Evolutionary conservation across 2,888 invertebrate genomes (phyloP).

Genomic region (Thumatha senex): DNA sequence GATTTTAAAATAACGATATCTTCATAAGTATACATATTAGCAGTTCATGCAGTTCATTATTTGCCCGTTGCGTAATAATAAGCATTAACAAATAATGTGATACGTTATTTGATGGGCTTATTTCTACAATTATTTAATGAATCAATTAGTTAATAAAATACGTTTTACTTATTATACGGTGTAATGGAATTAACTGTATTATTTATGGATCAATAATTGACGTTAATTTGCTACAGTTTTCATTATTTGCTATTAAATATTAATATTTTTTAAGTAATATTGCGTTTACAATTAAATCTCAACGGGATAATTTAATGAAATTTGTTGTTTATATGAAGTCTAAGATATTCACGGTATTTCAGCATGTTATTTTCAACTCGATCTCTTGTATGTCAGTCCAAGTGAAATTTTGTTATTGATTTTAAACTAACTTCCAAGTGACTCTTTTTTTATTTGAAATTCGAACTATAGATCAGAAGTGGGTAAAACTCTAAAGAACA

Average conservation of each 20-base stretch:
- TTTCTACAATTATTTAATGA: conserved; percentile 38
- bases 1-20: not conserved
- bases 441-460: too few relatives aligned
- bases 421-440: too few relatives aligned
- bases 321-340: too few relatives aligned
- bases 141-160: conserved; percentile 42
- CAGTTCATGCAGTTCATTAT: conserved; percentile 24
- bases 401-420: too few relatives aligned
- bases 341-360: too few relatives aligned
- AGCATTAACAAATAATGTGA: conserved; percentile 42
- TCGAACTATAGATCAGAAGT: too few relatives aligned
- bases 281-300: too few relatives aligned
- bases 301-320: too few relatives aligned
- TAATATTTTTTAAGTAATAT: not conserved
- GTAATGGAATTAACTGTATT: conserved; percentile 22
- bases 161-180: conserved; percentile 28
- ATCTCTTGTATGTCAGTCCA: too few relatives aligned
- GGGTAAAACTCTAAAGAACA: too few relatives aligned
- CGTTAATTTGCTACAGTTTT: not conserved
- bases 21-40: not conserved
- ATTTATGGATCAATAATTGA: conserved; percentile 16
- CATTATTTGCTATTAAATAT: not conserved
- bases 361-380: too few relatives aligned
- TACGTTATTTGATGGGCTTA: conserved; percentile 43
- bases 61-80: conserved; percentile 36